Conservation (phyloP, 2,113 vertebrate species). For the Lepisosteus oculatus region DNA sequence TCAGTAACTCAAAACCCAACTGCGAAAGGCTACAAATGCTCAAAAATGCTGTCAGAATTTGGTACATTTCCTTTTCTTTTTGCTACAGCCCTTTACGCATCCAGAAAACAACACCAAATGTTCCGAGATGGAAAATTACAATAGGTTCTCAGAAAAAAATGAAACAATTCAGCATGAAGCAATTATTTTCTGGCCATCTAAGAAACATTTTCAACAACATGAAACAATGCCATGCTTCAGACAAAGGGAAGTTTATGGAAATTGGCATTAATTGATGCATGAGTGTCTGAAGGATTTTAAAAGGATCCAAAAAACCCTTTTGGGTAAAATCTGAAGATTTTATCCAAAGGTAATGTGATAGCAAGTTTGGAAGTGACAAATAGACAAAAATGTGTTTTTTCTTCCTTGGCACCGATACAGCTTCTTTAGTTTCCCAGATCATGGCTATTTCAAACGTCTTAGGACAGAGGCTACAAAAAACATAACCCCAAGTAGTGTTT, state of each 20-base stretch:
- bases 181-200: too few species aligned
- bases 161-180: too few species aligned
- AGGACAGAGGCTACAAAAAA: slow-evolving; percentile 25
- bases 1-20: too few species aligned
- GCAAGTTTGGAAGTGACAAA: slow-evolving; percentile 8
- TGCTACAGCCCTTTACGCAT: slow-evolving; percentile 34
- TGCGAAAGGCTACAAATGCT: too few species aligned
- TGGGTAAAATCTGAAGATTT: background rate
- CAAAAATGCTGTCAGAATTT: slow-evolving; percentile 33
- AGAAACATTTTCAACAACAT: too few species aligned
- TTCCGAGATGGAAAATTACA: background rate
- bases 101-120: background rate
- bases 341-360: slow-evolving; percentile 5
- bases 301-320: background rate
- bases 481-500: slow-evolving; percentile 57
- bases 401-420: background rate
- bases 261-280: background rate
- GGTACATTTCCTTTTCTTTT: too few species aligned
- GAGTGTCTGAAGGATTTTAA: slow-evolving; percentile 10
- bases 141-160: background rate
- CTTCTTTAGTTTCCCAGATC: too few species aligned
- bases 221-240: background rate
- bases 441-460: too few species aligned
- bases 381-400: background rate
- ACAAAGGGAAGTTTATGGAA: background rate